Base-by-base conservation (phyloP, 1,140 invertebrate genomes). In the Sipha flava region DNA sequence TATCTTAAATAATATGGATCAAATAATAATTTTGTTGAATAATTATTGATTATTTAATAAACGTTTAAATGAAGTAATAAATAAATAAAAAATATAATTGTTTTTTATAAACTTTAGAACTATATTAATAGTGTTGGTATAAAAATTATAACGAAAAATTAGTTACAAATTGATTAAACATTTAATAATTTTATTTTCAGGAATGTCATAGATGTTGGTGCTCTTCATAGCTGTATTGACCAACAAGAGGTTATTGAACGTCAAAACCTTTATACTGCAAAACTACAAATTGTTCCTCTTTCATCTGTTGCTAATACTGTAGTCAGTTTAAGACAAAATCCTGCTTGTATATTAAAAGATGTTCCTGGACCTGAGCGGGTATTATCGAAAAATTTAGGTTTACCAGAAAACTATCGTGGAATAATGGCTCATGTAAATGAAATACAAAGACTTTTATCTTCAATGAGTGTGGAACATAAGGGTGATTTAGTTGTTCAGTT, bases 161-260 rank as follows among this genome's bases (percentile, higher is more conserved):
- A n/a, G n/a, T n/a, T n/a, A n/a, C n/a, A n/a, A n/a, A n/a, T n/a
- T n/a, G n/a, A n/a, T n/a, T n/a, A n/a, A n/a, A n/a, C n/a, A n/a
- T n/a, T n/a, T n/a, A 40, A 10, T 40, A 40, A 6, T 81, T 81
- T 81, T 83, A 64, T 81, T 83, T 87, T n/a, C 82, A 93, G 92
- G 64, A 93, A 94, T 88, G 92, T 94, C 45, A 94, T 94, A 83
- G 93, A 94, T 87, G 92, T 94, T 52, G 90, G 91, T 54, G 92
- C 92, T 29, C 86, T 93, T 83, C 92, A 93, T 83, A 91, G 90
- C 83, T 77, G 73, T 57, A 86, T 93, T 80, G 92, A 94, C 83
- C 91, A 92, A 82, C 91, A 92, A 84, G 93, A 94, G 85, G 94
- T 92, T 83, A 86, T 90, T 81, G 93, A 94, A 82, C 87, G 92